Percentiles rank a stretch among this genome's conserved stretches.
Conservation (phyloP, 2,113 vertebrate genomes). For the Aspidoscelis tigris region DNA sequence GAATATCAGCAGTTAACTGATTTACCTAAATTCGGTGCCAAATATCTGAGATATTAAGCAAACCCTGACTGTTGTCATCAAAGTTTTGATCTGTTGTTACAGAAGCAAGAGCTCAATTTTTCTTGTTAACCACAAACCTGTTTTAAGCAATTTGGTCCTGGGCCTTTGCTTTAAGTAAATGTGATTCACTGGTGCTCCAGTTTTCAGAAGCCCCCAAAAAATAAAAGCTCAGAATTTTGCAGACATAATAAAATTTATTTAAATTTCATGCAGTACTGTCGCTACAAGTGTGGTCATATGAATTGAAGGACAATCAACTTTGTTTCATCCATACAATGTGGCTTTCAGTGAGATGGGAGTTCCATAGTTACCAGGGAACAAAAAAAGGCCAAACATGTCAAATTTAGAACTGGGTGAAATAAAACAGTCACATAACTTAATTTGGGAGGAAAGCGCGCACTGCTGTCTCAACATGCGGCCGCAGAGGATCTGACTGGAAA, state of each 20-base stretch:
- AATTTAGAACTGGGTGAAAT: slow-evolving; percentile 56
- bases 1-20: too few species aligned
- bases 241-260: slow-evolving; percentile 81
- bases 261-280: slow-evolving; percentile 79
- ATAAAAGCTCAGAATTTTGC: slow-evolving; percentile 78
- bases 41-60: too few species aligned
- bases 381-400: slow-evolving; percentile 46
- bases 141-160: too few species aligned
- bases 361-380: slow-evolving; percentile 73
- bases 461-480: slow-evolving; percentile 54
- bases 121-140: too few species aligned
- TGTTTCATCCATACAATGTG: slow-evolving; percentile 73
- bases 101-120: too few species aligned
- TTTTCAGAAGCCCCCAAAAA: slow-evolving; percentile 64
- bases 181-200: background rate
- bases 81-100: too few species aligned
- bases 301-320: slow-evolving; percentile 72
- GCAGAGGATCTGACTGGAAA: slow-evolving; percentile 51
- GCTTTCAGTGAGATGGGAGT: slow-evolving; percentile 73
- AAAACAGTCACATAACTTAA: slow-evolving; percentile 63
- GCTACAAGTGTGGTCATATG: slow-evolving; percentile 74
- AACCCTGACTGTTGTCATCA: too few species aligned
- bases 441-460: slow-evolving; percentile 49
- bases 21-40: too few species aligned
- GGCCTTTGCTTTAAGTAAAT: too few species aligned